phyloP scores from a whole-genome alignment of 1,140 invertebrate genomes.

The Drosophila sucinea region DNA sequence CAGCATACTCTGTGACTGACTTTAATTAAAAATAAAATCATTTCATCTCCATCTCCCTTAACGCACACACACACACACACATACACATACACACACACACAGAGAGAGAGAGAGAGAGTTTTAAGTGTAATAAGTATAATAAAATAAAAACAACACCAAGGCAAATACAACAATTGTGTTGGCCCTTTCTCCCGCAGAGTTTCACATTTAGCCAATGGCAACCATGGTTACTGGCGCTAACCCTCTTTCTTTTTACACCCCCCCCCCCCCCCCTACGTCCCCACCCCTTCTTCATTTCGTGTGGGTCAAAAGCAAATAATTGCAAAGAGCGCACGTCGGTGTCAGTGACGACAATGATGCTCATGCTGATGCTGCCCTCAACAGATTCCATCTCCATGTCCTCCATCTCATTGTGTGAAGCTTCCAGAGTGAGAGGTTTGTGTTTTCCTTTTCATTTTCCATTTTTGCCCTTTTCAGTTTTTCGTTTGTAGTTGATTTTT shows the following conservation, averaged over 20 bases:
- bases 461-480: conserved; percentile 14
- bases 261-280: not conserved
- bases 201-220: conserved; percentile 38
- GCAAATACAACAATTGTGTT: conserved; percentile 27
- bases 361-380: conserved; percentile 33
- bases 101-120: conserved; percentile 14
- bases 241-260: not conserved
- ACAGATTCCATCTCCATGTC: conserved; percentile 33
- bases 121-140: conserved; percentile 40
- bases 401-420: conserved; percentile 24
- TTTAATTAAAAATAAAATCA: conserved; percentile 79
- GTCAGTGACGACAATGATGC: conserved; percentile 14
- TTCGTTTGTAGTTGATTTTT: conserved; percentile 37
- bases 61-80: not conserved
- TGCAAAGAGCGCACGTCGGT: conserved; percentile 42
- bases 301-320: conserved; percentile 72
- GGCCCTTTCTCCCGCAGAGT: not conserved
- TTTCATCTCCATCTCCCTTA: conserved; percentile 26
- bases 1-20: conserved; percentile 35
- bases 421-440: not conserved
- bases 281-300: conserved; percentile 27
- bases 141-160: conserved; percentile 31
- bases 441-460: conserved; percentile 20
- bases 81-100: conserved; percentile 17
- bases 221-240: conserved; percentile 4